Evolutionary conservation across 2,113 vertebrate species (phyloP).

Genomic region (Semicossyphus pulcher): DNA sequence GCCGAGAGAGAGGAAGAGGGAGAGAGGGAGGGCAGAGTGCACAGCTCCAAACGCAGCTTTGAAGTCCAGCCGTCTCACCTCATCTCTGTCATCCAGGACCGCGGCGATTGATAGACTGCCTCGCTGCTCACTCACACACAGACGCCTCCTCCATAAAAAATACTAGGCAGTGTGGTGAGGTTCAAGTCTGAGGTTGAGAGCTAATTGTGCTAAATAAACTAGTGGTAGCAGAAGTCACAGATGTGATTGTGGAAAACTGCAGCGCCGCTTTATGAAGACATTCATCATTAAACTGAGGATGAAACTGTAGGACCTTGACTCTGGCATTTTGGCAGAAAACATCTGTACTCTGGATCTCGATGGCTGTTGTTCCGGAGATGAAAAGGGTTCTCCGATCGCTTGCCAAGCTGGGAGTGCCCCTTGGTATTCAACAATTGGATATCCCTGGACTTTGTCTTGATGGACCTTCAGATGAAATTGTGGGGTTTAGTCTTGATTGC

Average conservation of each 20-base stretch:
- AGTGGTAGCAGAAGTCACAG: conserved; percentile 62
- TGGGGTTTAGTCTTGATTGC: conserved; percentile 83
- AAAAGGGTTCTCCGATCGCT: conserved; percentile 68
- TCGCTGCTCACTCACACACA: conserved; percentile 61
- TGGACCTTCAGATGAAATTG: conserved; percentile 75
- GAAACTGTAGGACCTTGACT: conserved; percentile 65
- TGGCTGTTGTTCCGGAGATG: conserved; percentile 70
- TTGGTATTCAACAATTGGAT: conserved; percentile 72
- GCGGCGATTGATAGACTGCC: conserved; percentile 75
- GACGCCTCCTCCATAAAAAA: conserved; percentile 55
- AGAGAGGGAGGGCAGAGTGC: conserved; percentile 72
- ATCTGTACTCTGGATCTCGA: conserved; percentile 67
- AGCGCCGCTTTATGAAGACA: conserved; percentile 62
- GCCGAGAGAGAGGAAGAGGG: conserved; percentile 61
- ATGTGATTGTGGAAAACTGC: conserved; percentile 64
- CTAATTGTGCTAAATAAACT: conserved; percentile 72
- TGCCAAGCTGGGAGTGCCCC: conserved; percentile 71
- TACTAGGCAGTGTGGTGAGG: conserved; percentile 57
- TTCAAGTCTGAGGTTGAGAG: conserved; percentile 70
- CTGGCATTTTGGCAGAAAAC: conserved; percentile 67
- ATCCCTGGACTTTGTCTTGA: conserved; percentile 81
- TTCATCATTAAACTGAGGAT: conserved; percentile 63
- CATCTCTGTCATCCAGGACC: conserved; percentile 77
- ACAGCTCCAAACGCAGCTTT: conserved; percentile 77
- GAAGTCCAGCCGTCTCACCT: conserved; percentile 82